Evolutionary conservation across 2,888 invertebrate species (phyloP).

Genomic region (Resseliella maxima): DNA sequence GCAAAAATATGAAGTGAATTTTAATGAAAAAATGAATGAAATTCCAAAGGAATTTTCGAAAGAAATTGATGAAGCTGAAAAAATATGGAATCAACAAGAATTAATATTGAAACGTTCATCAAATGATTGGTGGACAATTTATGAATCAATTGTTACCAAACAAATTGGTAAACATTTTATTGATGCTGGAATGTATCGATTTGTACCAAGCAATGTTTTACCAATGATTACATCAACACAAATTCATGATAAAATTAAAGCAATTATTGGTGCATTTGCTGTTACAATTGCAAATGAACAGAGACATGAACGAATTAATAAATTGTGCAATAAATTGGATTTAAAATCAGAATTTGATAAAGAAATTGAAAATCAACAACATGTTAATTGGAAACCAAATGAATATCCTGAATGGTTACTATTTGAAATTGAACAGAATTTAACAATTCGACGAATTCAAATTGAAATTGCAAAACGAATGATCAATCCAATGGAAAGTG

Average conservation of each 20-base stretch:
- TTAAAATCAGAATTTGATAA: neutral
- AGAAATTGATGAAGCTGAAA: neutral
- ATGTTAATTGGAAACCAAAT: conserved; percentile 22
- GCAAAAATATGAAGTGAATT: neutral
- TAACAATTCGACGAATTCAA: conserved; percentile 42
- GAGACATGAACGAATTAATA: neutral
- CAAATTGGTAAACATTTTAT: neutral
- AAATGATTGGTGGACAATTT: neutral
- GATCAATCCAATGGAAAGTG: neutral
- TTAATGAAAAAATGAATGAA: neutral
- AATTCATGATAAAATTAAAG: neutral
- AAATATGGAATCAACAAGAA: neutral
- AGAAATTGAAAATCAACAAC: conserved; percentile 1
- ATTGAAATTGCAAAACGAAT: conserved; percentile 42
- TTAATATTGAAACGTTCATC: neutral
- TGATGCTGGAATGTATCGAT: conserved; percentile 28
- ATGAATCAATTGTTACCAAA: neutral
- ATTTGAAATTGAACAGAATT: conserved; percentile 45
- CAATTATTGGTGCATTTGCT: neutral
- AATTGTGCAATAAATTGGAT: neutral
- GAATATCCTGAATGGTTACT: conserved; percentile 55
- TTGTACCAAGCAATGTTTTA: conserved; percentile 19
- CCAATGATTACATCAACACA: neutral
- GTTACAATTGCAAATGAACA: neutral
- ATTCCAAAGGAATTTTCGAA: neutral